Evolutionary conservation across 2,797 vertebrate genomes (phyloP).

Genomic region (Molossus molossus): DNA sequence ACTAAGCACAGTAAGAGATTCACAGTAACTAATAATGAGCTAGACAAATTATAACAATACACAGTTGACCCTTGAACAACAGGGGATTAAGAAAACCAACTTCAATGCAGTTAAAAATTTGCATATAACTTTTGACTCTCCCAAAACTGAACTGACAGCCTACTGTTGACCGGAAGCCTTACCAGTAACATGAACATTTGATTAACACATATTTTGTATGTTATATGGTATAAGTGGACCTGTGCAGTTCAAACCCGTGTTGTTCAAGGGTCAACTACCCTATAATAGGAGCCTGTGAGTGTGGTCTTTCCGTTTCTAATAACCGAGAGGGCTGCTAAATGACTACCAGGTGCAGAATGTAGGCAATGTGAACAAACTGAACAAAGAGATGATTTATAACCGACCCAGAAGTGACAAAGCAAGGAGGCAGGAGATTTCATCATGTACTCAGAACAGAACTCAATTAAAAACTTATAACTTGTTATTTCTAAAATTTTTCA

Average conservation of each 20-base stretch:
- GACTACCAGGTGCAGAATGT: not conserved
- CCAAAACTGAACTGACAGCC: not conserved
- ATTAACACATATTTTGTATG: not conserved
- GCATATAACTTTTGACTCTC: not conserved
- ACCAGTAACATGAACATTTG: not conserved
- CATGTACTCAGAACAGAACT: not conserved
- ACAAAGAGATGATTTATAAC: not conserved
- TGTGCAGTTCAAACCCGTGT: not conserved
- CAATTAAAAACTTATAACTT: not conserved
- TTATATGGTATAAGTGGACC: not conserved
- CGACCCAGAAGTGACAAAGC: not conserved
- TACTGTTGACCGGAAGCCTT: not conserved
- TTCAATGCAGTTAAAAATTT: not conserved
- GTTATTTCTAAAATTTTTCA: not conserved
- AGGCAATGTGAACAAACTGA: not conserved
- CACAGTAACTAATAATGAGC: not conserved
- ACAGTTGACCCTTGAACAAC: not conserved
- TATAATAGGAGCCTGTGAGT: not conserved
- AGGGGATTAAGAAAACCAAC: not conserved
- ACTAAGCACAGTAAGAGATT: not conserved
- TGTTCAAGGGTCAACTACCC: not conserved
- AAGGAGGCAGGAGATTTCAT: not conserved
- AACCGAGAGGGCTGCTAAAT: not conserved
- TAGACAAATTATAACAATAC: not conserved
- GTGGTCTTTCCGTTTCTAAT: not conserved